Conservation (phyloP, 2,888 invertebrate species). For the Anodontia alba region DNA sequence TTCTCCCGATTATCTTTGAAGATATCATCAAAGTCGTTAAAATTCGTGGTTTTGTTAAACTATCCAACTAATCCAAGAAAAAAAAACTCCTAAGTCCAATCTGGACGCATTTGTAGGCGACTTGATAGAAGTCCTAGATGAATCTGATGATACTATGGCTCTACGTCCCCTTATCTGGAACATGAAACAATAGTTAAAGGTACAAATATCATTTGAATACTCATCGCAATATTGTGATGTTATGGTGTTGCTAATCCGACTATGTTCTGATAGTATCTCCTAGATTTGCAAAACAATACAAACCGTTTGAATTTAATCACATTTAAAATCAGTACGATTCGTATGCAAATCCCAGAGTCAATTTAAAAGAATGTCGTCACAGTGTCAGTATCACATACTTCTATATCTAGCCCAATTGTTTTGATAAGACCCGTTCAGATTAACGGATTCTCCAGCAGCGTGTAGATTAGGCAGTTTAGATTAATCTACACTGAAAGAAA, state of each 20-base stretch:
- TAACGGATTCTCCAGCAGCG: background rate
- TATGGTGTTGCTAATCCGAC: slow-evolving; percentile 5
- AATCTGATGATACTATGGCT: background rate
- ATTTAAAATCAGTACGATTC: slow-evolving; percentile 10
- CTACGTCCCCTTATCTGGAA: background rate
- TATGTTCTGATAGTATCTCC: background rate
- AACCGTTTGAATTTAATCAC: slow-evolving; percentile 1
- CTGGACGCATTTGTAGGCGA: background rate
- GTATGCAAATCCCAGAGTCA: background rate
- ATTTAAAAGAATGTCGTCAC: background rate
- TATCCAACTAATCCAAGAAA: slow-evolving; percentile 5
- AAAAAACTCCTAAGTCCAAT: background rate
- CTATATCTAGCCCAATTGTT: slow-evolving; percentile 19
- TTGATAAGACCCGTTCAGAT: slow-evolving; percentile 22
- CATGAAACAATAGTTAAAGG: background rate
- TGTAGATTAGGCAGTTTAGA: slow-evolving; percentile 28
- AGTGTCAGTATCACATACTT: background rate
- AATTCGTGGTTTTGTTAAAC: slow-evolving; percentile 6
- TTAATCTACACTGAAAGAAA: slow-evolving; percentile 15
- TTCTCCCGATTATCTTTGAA: background rate
- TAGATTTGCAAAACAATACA: slow-evolving; percentile 7
- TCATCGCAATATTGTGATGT: slow-evolving; percentile 13
- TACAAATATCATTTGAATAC: background rate
- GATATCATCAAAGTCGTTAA: slow-evolving; percentile 11
- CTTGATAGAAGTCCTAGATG: background rate